Percentiles rank a stretch among this genome's conserved stretches.
phyloP scores from a whole-genome alignment of 2,113 vertebrate species.

The Clarias macrocephalus region DNA sequence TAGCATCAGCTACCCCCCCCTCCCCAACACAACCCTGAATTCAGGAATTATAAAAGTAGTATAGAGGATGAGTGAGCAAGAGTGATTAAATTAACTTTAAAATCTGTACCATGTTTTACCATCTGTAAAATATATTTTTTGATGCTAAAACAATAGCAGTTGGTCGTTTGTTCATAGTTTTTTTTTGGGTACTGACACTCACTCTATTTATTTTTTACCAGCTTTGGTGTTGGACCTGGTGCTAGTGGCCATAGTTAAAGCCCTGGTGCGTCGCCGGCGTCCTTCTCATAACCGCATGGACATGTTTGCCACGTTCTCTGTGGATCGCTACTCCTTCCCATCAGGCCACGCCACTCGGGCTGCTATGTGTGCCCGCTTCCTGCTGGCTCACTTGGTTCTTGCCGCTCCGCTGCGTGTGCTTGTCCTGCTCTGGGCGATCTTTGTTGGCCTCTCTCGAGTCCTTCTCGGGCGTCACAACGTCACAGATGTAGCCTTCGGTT shows the following conservation, averaged over 20 bases:
- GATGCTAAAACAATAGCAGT: not conserved
- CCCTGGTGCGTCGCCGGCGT: slow-evolving; percentile 84
- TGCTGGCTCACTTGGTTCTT: slow-evolving; percentile 91
- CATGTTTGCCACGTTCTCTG: slow-evolving; percentile 94
- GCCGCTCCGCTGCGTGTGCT: slow-evolving; percentile 87
- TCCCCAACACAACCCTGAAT: no score
- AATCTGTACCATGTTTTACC: no score
- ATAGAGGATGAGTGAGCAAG: no score
- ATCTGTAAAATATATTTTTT: not conserved
- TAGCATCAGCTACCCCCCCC: no score
- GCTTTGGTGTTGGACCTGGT: slow-evolving; percentile 88
- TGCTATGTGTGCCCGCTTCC: slow-evolving; percentile 86
- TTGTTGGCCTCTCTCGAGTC: slow-evolving; percentile 89
- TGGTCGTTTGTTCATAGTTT: not conserved
- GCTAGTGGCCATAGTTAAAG: slow-evolving; percentile 85
- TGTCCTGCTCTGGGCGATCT: slow-evolving; percentile 85
- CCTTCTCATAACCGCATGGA: slow-evolving; percentile 95
- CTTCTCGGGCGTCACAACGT: slow-evolving; percentile 96
- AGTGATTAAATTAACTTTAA: not conserved
- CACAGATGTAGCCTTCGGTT: slow-evolving; percentile 89
- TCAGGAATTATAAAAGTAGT: no score
- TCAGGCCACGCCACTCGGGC: slow-evolving; percentile 94
- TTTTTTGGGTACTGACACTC: not conserved
- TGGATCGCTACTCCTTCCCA: slow-evolving; percentile 96
- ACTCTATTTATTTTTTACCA: slow-evolving; percentile 50